phyloP scores from a whole-genome alignment of 2,888 invertebrate species.

The Rhagonycha fulva region DNA sequence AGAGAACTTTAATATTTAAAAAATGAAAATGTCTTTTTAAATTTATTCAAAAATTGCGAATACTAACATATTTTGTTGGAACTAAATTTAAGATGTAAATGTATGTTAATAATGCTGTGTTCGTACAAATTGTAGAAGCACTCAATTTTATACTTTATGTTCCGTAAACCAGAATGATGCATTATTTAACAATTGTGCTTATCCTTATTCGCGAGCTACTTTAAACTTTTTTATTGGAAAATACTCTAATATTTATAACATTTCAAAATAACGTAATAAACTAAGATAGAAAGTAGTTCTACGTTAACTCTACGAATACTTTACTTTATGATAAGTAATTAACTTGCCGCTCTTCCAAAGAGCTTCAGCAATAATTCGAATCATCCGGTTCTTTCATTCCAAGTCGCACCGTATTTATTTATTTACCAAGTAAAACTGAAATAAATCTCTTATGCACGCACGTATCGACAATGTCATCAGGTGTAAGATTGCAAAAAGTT shows the following conservation, averaged over 20 bases:
- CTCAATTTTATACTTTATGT: neutral
- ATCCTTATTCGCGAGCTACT: neutral
- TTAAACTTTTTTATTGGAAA: neutral
- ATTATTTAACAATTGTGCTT: neutral
- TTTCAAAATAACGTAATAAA: neutral
- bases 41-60: neutral
- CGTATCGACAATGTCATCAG: constrained; percentile 3
- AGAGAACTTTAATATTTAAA: neutral
- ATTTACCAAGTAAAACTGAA: neutral
- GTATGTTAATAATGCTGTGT: neutral
- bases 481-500: neutral
- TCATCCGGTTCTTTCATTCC: neutral
- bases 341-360: no score
- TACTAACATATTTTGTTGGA: neutral
- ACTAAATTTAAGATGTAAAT: neutral
- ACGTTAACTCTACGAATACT: neutral
- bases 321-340: neutral
- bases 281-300: no score
- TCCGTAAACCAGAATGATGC: neutral
- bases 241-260: neutral
- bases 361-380: no score
- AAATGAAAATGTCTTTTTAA: neutral
- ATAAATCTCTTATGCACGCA: neutral
- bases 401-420: neutral
- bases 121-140: neutral